Conservation (phyloP, 2,113 vertebrate species). For the Oplegnathus fasciatus region DNA sequence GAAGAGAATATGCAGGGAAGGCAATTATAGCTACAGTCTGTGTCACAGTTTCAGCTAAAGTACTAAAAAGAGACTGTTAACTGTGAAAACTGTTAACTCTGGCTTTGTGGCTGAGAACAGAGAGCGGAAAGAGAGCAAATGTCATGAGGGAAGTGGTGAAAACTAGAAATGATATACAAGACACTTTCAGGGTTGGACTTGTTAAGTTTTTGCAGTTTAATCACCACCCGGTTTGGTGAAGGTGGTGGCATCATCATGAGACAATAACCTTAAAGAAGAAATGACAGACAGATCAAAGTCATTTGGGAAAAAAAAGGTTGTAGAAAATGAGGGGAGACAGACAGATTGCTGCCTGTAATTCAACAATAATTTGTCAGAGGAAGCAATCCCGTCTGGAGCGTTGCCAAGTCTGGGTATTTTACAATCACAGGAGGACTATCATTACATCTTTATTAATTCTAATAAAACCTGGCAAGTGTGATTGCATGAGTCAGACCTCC, state of each 20-base stretch:
- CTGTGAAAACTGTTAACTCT: background rate
- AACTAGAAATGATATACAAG: background rate
- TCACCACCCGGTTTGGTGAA: conserved; percentile 2
- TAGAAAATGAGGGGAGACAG: conserved; percentile 60
- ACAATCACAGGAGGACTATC: conserved; percentile 63
- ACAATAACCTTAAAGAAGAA: conserved; percentile 18
- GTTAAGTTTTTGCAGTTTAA: conserved; percentile 22
- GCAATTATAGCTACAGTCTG: background rate
- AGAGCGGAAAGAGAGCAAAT: conserved; percentile 1
- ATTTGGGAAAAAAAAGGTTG: background rate
- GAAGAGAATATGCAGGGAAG: background rate
- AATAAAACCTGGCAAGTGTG: conserved; percentile 62
- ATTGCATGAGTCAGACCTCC: conserved; percentile 73
- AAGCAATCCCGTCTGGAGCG: conserved; percentile 61
- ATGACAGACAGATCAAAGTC: conserved; percentile 56
- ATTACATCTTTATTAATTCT: conserved; percentile 74
- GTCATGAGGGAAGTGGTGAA: conserved; percentile 2
- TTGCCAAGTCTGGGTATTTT: conserved; percentile 61
- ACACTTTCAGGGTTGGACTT: background rate
- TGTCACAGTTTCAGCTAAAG: background rate
- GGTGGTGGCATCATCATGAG: conserved; percentile 20
- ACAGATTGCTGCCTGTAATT: conserved; percentile 69
- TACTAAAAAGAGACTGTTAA: conserved; percentile 18
- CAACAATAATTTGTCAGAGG: conserved; percentile 70
- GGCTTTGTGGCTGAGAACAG: conserved; percentile 32